Conservation (phyloP, 2,113 vertebrate genomes). For the Malaclemys terrapin region DNA sequence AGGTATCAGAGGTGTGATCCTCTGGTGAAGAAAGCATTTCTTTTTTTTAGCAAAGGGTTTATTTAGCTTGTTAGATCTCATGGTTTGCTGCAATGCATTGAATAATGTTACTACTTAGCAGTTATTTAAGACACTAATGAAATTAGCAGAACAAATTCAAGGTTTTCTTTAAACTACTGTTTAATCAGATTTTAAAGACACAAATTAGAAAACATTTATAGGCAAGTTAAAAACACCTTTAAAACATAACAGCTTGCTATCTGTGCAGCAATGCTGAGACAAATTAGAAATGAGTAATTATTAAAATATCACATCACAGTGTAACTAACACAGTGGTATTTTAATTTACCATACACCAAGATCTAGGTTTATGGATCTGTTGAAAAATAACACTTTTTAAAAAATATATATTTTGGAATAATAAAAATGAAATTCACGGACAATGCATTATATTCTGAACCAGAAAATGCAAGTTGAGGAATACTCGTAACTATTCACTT, state of each 20-base stretch:
- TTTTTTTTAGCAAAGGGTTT: background rate
- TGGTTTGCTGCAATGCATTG: background rate
- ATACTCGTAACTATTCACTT: conserved; percentile 52
- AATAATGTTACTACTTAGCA: background rate
- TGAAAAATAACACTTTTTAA: conserved; percentile 84
- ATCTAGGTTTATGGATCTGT: conserved; percentile 73
- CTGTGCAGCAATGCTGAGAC: conserved; percentile 68
- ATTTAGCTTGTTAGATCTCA: background rate
- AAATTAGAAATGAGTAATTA: conserved; percentile 68
- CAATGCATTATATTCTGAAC: conserved; percentile 62
- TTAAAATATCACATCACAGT: conserved; percentile 72
- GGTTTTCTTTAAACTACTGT: conserved; percentile 79
- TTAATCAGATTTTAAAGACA: conserved; percentile 84
- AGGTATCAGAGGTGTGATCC: background rate
- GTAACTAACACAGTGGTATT: conserved; percentile 69
- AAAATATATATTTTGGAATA: conserved; percentile 84
- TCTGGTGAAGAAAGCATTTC: background rate
- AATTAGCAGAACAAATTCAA: conserved; percentile 42
- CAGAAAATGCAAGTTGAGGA: conserved; percentile 68
- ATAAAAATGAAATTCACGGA: conserved; percentile 79
- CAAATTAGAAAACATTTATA: conserved; percentile 80
- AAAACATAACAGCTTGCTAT: conserved; percentile 73
- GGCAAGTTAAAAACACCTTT: conserved; percentile 81
- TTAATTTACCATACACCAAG: conserved; percentile 66
- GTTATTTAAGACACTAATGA: conserved; percentile 31